These are phyloP conservation scores for Lochmaea crataegi DNA, from an alignment of 2,888 invertebrate genomes.

Conservation along the genomic window DNA sequence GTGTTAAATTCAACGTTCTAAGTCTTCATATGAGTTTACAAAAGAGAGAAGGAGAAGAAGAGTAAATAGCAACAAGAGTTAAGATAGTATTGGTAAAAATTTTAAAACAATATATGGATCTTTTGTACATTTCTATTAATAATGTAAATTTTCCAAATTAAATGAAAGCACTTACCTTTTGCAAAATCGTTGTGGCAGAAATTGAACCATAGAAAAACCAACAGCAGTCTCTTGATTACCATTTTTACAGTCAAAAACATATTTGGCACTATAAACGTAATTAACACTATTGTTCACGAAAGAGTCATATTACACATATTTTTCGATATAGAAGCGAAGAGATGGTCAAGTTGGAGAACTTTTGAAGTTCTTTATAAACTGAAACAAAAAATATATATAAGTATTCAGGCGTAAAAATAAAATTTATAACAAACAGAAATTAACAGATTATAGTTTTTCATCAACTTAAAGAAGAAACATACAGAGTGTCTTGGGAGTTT, in stretches of 20 bases:
- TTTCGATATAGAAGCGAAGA: not conserved
- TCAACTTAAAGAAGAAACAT: too few relatives aligned
- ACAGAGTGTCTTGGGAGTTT: too few relatives aligned
- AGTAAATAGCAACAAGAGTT: too few relatives aligned
- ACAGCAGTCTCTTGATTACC: slow-evolving; percentile 21
- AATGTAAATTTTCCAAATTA: too few relatives aligned
- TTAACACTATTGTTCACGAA: slow-evolving; percentile 27
- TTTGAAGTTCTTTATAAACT: not conserved
- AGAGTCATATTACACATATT: slow-evolving; percentile 19
- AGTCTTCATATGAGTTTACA: too few relatives aligned
- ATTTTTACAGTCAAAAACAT: slow-evolving; percentile 27
- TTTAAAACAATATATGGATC: too few relatives aligned
- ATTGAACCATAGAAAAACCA: slow-evolving; percentile 26
- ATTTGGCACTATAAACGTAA: slow-evolving; percentile 13
- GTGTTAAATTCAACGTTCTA: too few relatives aligned
- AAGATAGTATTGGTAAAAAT: too few relatives aligned
- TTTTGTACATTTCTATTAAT: too few relatives aligned
- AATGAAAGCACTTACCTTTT: slow-evolving; percentile 28
- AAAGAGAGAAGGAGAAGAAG: too few relatives aligned
- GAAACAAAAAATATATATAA: not conserved
- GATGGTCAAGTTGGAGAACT: not conserved
- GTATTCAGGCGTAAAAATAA: not conserved
- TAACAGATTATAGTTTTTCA: not conserved
- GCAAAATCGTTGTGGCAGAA: slow-evolving; percentile 21
- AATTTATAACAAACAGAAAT: not conserved